Conservation (phyloP, 1,140 invertebrate species). For the Delia radicum region DNA sequence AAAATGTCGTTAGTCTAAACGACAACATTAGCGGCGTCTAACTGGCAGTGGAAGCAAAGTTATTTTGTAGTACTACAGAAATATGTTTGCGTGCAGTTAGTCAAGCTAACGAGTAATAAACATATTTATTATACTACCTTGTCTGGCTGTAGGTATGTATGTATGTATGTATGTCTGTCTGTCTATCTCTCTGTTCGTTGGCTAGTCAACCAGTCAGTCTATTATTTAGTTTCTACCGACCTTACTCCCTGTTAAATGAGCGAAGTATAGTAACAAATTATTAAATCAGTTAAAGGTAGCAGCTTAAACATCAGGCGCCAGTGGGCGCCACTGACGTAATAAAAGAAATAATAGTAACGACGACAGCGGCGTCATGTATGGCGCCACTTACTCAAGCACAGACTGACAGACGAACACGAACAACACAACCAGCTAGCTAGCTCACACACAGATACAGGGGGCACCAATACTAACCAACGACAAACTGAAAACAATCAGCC, state of each 20-base stretch:
- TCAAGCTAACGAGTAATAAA: slow-evolving; percentile 7
- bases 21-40: slow-evolving; percentile 2
- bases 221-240: background rate
- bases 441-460: background rate
- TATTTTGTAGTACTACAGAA: background rate
- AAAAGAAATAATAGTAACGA: slow-evolving; percentile 54
- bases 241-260: background rate
- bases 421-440: background rate
- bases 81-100: slow-evolving; percentile 20
- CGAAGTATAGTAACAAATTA: slow-evolving; percentile 12
- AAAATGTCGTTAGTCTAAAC: background rate
- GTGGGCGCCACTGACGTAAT: slow-evolving; percentile 56
- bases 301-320: slow-evolving; percentile 41
- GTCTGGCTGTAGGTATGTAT: too few relatives aligned
- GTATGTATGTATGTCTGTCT: background rate
- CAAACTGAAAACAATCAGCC: background rate
- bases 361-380: slow-evolving; percentile 48
- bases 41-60: background rate
- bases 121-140: slow-evolving; percentile 11
- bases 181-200: background rate
- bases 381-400: slow-evolving; percentile 48
- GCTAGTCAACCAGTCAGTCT: background rate
- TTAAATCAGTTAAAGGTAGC: slow-evolving; percentile 7
- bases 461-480: background rate
- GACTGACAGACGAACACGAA: slow-evolving; percentile 1